phyloP scores from a whole-genome alignment of 2,113 vertebrate species.

The Sorex araneus region DNA sequence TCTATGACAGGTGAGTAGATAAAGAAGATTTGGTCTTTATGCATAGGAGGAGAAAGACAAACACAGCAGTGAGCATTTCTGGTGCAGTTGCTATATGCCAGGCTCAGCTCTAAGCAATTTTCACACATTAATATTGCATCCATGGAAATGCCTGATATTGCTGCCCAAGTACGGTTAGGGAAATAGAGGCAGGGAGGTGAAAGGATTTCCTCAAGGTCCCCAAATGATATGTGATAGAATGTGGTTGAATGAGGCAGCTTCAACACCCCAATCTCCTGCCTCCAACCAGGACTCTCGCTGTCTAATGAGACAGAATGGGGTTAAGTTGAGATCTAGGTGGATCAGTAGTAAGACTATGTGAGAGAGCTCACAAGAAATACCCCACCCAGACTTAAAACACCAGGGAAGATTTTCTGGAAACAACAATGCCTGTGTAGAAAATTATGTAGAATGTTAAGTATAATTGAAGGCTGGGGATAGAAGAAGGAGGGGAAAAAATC shows the following conservation, averaged over 20 bases:
- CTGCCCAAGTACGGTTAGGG: background rate
- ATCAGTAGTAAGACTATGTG: accelerated
- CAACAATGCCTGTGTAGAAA: background rate
- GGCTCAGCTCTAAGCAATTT: background rate
- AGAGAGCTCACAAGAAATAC: background rate
- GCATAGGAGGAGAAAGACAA: background rate
- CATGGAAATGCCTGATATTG: background rate
- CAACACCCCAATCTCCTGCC: background rate
- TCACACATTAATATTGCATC: background rate
- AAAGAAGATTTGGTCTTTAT: too few relatives aligned
- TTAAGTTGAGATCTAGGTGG: accelerated
- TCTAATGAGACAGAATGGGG: too few relatives aligned
- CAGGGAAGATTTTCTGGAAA: background rate
- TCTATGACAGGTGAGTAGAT: background rate
- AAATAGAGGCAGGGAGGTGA: background rate
- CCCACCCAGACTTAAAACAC: background rate
- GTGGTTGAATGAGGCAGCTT: background rate
- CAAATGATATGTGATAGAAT: background rate
- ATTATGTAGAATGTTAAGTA: background rate
- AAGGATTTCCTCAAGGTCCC: background rate
- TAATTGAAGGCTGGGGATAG: background rate
- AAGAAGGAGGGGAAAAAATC: background rate
- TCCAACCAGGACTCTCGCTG: background rate
- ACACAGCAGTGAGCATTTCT: background rate
- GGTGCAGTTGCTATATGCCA: background rate